Base-by-base conservation (phyloP, 1,140 invertebrate genomes). In the Linepithema humile region DNA sequence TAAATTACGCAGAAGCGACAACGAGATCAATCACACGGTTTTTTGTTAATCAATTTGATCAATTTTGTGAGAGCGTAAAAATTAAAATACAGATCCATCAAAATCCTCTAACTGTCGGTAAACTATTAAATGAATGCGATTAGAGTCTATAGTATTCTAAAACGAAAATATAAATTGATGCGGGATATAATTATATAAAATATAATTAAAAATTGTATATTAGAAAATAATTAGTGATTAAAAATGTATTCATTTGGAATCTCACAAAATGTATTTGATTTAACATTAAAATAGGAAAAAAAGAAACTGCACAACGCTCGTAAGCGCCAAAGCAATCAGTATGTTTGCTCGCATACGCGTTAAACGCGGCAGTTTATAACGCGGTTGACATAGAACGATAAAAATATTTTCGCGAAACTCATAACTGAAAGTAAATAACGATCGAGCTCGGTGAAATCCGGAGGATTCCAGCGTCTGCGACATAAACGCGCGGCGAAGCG, bases 21-120 rank as follows among this genome's bases (percentile, higher is more conserved):
- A 50, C 75, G 23, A 80, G 70, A 80, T 80, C 75, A 80, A 82
- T 73, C 67, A 82, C 60, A 59, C 45, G 69, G 10, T 35, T 60
- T 60, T 48, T 35, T 29, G 20, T 60, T 70, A 50, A 35, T n/a
- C n/a, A n/a, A n/a, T n/a, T n/a, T 55, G 26, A 80, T 80, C 75
- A 55, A 69, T 55, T 80, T 69, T 70, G 35, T 80, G 43, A 43
- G 9, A n/a, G 0, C 23, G 4, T n/a, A 40, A 55, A 55, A 69
- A 77, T 77, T 35, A 77, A 53, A 55, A 53, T 65, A 77, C 15
- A 77, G 5, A 29, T 15, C 20, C 45, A 0, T 65, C 74, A 65
- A 32, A 38, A 32, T 60, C n/a, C n/a, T n/a, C n/a, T n/a, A n/a
- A 38, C 26, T 17, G 0, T 2, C 35, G 26, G 12, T 48, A 10